These are phyloP conservation scores for Lycaon pictus DNA, from an alignment of 2,113 vertebrate genomes.

Conservation along the genomic window DNA sequence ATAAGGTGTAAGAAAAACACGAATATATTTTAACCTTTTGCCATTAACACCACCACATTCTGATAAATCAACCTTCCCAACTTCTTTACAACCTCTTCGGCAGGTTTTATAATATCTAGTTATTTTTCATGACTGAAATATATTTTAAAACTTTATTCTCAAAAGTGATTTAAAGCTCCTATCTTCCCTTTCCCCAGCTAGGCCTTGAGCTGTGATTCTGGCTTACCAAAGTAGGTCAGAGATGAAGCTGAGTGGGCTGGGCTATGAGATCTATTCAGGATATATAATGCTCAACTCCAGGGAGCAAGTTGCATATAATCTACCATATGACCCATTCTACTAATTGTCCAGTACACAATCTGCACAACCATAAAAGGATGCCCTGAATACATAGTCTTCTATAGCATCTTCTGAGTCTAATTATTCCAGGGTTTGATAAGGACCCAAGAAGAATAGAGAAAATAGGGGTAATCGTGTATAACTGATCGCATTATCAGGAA, in stretches of 20 bases:
- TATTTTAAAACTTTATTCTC: neutral
- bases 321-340: too few relatives aligned
- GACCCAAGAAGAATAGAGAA: neutral
- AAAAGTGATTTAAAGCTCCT: neutral
- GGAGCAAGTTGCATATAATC: neutral
- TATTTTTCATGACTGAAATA: slow-evolving; percentile 23
- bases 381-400: neutral
- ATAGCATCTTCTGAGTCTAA: neutral
- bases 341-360: too few relatives aligned
- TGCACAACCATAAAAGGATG: neutral
- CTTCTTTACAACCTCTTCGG: neutral
- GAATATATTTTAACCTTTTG: neutral
- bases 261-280: neutral
- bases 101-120: neutral
- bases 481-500: neutral
- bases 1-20: neutral
- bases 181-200: neutral
- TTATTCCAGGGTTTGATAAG: neutral
- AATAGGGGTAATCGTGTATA: neutral
- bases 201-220: neutral
- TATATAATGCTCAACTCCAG: neutral
- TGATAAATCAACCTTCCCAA: neutral
- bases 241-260: neutral
- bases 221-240: neutral
- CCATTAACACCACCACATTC: neutral